phyloP scores from a whole-genome alignment of 2,113 vertebrate species.

The Onychostoma macrolepis region DNA sequence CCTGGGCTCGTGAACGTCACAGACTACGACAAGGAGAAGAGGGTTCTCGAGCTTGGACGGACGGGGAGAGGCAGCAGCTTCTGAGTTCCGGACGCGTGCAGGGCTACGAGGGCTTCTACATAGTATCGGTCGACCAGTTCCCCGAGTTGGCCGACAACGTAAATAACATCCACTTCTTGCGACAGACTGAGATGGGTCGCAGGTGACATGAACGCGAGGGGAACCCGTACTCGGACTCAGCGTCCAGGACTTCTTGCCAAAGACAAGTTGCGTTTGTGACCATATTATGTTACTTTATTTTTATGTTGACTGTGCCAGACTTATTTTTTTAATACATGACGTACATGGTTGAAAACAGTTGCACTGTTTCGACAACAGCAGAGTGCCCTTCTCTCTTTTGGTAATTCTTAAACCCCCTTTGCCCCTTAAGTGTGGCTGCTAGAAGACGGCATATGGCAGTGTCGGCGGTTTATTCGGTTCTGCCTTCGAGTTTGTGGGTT shows the following conservation, averaged over 20 bases:
- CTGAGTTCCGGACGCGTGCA: conserved; percentile 89
- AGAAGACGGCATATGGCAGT: conserved; percentile 80
- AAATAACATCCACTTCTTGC: conserved; percentile 98
- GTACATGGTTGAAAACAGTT: conserved; percentile 76
- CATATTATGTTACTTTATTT: conserved; percentile 77
- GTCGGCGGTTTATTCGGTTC: conserved; percentile 78
- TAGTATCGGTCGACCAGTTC: conserved; percentile 94
- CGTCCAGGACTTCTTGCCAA: conserved; percentile 92
- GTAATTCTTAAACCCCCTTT: conserved; percentile 83
- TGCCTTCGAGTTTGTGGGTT: conserved; percentile 73
- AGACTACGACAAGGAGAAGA: conserved; percentile 95
- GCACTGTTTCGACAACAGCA: conserved; percentile 82
- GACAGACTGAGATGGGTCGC: conserved; percentile 99
- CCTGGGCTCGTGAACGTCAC: conserved; percentile 91
- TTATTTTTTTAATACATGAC: conserved; percentile 69
- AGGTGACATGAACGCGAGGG: conserved; percentile 89
- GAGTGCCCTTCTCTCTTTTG: conserved; percentile 77
- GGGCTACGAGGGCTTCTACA: conserved; percentile 95
- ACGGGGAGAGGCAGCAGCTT: conserved; percentile 93
- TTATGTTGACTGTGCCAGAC: conserved; percentile 72
- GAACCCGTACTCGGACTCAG: conserved; percentile 54
- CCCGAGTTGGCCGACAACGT: conserved; percentile 97
- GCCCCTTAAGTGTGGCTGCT: conserved; percentile 80
- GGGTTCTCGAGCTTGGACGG: conserved; percentile 91
- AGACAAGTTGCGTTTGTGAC: conserved; percentile 95